These are phyloP conservation scores for Aptenodytes patagonicus DNA, from an alignment of 2,113 vertebrate species.

Conservation along the genomic window DNA sequence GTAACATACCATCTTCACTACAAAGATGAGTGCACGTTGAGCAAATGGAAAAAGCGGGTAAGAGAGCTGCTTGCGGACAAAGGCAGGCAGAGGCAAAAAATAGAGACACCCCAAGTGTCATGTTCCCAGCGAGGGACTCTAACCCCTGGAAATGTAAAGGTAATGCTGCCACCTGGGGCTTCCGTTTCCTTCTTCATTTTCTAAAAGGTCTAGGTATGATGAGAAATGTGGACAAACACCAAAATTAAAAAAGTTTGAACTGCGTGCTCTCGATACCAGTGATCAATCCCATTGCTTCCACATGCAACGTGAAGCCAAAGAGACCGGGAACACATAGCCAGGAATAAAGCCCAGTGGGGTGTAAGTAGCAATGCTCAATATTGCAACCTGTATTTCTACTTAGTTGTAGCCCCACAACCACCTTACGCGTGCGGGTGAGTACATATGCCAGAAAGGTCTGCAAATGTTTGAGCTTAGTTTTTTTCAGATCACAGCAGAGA, in stretches of 20 bases:
- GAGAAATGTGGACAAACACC: background rate
- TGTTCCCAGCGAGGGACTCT: background rate
- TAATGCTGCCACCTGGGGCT: background rate
- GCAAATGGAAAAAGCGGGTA: background rate
- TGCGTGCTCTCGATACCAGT: background rate
- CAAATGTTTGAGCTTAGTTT: background rate
- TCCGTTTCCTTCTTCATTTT: background rate
- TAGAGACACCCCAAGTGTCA: background rate
- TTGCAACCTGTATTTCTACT: background rate
- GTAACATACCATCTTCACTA: background rate
- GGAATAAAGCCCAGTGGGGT: background rate
- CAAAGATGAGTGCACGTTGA: background rate
- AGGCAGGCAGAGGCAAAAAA: background rate
- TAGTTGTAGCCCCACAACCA: background rate
- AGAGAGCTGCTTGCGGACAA: background rate
- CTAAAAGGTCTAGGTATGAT: background rate
- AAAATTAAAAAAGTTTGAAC: background rate
- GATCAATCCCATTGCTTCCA: background rate
- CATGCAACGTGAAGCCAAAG: background rate
- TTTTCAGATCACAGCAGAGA: slow-evolving; percentile 23
- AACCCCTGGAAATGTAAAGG: background rate
- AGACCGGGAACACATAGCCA: accelerated
- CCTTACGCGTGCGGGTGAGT: accelerated
- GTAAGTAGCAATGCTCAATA: background rate
- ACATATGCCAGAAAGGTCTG: background rate